Evolutionary conservation across 2,888 invertebrate species (phyloP), one percentile per base, ranked within the genome.

Genomic region (Trichogramma dendrolimi): DNA sequence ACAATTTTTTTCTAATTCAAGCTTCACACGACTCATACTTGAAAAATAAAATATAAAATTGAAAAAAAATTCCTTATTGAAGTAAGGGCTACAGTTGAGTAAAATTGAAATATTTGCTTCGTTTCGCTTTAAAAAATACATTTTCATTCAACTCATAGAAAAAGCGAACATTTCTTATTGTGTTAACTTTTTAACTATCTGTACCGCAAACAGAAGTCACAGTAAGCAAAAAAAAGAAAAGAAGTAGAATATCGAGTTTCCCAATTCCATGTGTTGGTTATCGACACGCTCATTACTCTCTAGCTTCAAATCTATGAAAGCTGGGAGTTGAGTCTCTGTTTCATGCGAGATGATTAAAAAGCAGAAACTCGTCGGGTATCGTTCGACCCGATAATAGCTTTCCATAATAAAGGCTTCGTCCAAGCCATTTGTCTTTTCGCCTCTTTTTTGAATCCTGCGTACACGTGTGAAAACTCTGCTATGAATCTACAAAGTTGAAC

Each of bases 251-350:
- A 61, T 58, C 57, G 57, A 50, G 58, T 54, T 57, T 58, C 58
- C 58, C 48, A 27, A 27, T 60, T 60, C 55, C 27, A 44, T 6
- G 4, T 42, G 41, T n/a, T n/a, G 53, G 58, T 47, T 43, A 62
- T 62, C 52, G 58, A 62, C 51, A 59, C 58, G 62, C 55, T 62
- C 58, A 59, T 62, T 62, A 62, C 55, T 57, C 27, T 27, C 27
- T 27, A 27, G 27, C 27, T 27, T 27, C 27, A 27, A 1, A 48
- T 48, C 48, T 14, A 48, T n/a, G 41, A 4, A 49, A 11, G 27
- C 38, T 7, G 39, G 27, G 39, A 51, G 40, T 48, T 42, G 6
- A 41, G 27, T 58, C 58, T 49, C 52, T 46, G 58, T 58, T 51
- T 58, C 58, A 58, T 49, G 11, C 14, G 7, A 38, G 42, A 14